Evolutionary conservation across 1,140 invertebrate genomes (phyloP).

Genomic region (Anoplophora glabripennis): DNA sequence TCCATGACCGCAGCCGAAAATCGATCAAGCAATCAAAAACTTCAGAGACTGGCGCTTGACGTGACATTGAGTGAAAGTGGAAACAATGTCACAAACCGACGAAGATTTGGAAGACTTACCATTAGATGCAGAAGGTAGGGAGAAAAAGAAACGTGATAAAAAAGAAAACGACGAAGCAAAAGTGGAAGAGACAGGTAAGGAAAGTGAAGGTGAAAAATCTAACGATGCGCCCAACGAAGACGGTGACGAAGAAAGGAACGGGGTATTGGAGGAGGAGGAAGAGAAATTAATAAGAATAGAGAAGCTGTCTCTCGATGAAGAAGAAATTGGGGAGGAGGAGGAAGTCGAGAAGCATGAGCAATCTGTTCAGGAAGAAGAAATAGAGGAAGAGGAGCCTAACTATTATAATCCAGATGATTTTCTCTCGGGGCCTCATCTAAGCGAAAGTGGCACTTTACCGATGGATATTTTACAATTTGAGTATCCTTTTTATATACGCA

Average conservation of each 20-base stretch:
- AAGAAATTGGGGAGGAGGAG: neutral
- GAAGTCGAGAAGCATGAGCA: conserved; percentile 13
- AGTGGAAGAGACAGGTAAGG: neutral
- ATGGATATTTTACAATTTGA: conserved; percentile 46
- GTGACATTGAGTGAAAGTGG: neutral
- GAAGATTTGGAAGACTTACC: conserved; percentile 6
- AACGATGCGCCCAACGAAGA: neutral
- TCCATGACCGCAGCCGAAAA: too few relatives aligned
- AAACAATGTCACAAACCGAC: conserved; percentile 36
- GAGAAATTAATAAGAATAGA: conserved; percentile 6
- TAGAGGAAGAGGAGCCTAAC: conserved; percentile 27
- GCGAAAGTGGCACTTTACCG: conserved; percentile 37
- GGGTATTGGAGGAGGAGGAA: conserved; percentile 16
- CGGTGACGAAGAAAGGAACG: too few relatives aligned
- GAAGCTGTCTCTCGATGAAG: neutral
- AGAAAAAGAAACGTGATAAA: neutral
- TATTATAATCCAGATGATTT: conserved; percentile 40
- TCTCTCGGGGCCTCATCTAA: conserved; percentile 41
- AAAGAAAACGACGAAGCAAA: neutral
- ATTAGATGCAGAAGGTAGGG: neutral
- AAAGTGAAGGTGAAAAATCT: neutral
- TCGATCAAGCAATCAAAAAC: too few relatives aligned
- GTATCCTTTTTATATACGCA: conserved; percentile 45
- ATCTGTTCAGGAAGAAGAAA: conserved; percentile 31
- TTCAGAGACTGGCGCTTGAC: too few relatives aligned